These are phyloP conservation scores for Liolophura sinensis DNA, from an alignment of 1,140 invertebrate species.

Conservation along the genomic window DNA sequence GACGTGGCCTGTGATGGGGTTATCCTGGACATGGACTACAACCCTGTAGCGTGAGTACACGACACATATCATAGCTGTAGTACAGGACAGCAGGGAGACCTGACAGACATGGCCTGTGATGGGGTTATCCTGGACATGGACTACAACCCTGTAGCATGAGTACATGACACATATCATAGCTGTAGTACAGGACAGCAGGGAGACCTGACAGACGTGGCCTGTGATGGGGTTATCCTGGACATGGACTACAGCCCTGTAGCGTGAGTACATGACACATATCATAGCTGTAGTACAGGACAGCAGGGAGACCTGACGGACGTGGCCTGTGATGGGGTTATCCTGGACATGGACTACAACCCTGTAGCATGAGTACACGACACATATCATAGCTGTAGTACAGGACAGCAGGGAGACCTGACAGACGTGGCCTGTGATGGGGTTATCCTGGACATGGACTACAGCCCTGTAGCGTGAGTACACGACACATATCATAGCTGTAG, in stretches of 20 bases:
- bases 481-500: constrained; percentile 13
- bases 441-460: constrained; percentile 55
- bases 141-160: constrained; percentile 43
- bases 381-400: too few species aligned
- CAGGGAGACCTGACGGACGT: constrained; percentile 13
- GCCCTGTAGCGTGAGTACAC: constrained; percentile 34
- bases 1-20: constrained; percentile 28
- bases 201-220: constrained; percentile 24
- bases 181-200: too few species aligned
- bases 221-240: constrained; percentile 55
- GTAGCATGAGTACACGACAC: constrained; percentile 25
- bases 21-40: constrained; percentile 29
- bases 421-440: constrained; percentile 51
- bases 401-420: too few species aligned
- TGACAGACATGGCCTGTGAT: constrained; percentile 46
- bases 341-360: constrained; percentile 52
- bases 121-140: constrained; percentile 56
- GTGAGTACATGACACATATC: constrained; percentile 24
- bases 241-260: constrained; percentile 48
- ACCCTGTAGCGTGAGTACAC: constrained; percentile 26
- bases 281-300: constrained; percentile 6
- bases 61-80: constrained; percentile 32
- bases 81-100: constrained; percentile 8
- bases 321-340: constrained; percentile 55
- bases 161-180: constrained; percentile 10